These are phyloP conservation scores for Pygoscelis antarcticus DNA, from an alignment of 2,113 vertebrate species.

Conservation along the genomic window DNA sequence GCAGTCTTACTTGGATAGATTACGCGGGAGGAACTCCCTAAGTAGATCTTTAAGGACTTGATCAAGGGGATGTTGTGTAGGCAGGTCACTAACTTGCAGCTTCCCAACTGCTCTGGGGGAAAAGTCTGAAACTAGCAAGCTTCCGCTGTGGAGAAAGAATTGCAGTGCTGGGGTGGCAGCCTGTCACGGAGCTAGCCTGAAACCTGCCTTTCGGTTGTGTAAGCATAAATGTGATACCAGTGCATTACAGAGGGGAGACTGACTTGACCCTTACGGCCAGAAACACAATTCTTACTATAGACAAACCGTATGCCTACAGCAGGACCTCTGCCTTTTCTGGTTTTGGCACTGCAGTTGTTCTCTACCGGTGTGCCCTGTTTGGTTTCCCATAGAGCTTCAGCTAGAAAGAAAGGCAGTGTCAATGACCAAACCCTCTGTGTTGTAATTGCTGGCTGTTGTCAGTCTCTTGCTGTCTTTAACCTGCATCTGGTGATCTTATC, in stretches of 20 bases:
- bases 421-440: not conserved
- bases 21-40: not conserved
- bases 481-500: not conserved
- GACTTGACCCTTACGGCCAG: not conserved
- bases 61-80: not conserved
- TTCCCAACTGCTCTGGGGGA: not conserved
- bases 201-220: not conserved
- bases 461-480: not conserved
- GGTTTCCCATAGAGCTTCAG: not conserved
- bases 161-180: not conserved
- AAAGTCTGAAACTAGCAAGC: not conserved
- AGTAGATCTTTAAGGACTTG: not conserved
- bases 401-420: not conserved
- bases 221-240: not conserved
- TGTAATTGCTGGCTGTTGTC: not conserved
- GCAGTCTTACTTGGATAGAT: not conserved
- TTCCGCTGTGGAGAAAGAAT: not conserved
- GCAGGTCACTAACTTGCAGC: not conserved
- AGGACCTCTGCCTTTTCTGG: not conserved
- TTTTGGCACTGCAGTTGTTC: not conserved
- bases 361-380: not conserved
- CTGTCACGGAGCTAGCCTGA: not conserved
- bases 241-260: not conserved
- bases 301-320: not conserved
- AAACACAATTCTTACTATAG: not conserved